These are phyloP conservation scores for Thalpophila matura DNA, from an alignment of 2,888 invertebrate genomes.

Conservation along the genomic window DNA sequence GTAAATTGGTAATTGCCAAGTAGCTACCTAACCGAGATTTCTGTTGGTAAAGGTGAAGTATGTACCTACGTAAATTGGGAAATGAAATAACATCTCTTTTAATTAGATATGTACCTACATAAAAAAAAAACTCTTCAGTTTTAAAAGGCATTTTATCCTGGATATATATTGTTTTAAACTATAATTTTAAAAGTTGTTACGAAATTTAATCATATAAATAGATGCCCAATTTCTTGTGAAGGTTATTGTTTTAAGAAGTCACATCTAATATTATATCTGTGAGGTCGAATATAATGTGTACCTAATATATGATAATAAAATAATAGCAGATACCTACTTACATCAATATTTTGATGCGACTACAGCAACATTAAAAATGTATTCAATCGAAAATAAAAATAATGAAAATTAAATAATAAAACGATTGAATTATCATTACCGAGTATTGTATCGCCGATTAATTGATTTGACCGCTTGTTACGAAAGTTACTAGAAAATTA, in stretches of 20 bases:
- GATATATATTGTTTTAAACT: not conserved
- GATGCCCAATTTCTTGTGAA: constrained; percentile 46
- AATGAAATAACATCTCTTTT: constrained; percentile 32
- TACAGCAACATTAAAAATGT: not conserved
- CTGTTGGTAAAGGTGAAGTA: too few relatives aligned
- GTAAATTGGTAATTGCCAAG: constrained; percentile 22
- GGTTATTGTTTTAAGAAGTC: constrained; percentile 43
- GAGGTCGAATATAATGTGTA: constrained; percentile 57
- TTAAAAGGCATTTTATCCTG: not conserved
- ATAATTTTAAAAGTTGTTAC: not conserved
- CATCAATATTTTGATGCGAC: constrained; percentile 15
- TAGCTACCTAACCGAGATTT: too few relatives aligned
- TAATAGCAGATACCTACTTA: constrained; percentile 21
- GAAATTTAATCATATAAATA: too few relatives aligned
- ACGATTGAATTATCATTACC: constrained; percentile 6
- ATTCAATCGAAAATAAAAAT: not conserved
- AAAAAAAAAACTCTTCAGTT: not conserved
- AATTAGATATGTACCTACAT: constrained; percentile 9
- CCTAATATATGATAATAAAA: constrained; percentile 26
- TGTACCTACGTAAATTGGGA: constrained; percentile 39
- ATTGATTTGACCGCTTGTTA: constrained; percentile 21
- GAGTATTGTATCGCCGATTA: constrained; percentile 7
- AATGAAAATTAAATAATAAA: not conserved
- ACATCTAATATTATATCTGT: constrained; percentile 26
- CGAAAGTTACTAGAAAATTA: constrained; percentile 12